A percentile compares a stretch with the other conserved stretches of the same genome.
phyloP scores from a whole-genome alignment of 2,797 vertebrate genomes.

The Mus minutoides region DNA sequence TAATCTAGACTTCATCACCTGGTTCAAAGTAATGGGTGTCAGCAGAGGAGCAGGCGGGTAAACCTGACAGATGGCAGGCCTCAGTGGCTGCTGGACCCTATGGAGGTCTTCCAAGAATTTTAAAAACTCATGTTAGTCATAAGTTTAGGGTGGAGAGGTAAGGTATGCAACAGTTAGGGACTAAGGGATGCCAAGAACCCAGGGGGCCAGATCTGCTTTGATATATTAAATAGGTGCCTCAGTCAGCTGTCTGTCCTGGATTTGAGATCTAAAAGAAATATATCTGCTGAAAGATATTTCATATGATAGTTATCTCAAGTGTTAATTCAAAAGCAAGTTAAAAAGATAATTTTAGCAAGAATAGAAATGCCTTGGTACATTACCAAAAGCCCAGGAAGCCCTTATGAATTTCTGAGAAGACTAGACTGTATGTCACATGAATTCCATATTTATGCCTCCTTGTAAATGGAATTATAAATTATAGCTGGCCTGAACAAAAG shows the following conservation, averaged over 20 bases:
- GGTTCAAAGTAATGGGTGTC: not conserved
- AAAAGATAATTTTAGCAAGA: not conserved
- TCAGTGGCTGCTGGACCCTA: not conserved
- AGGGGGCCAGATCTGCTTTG: not conserved
- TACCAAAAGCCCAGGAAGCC: not conserved
- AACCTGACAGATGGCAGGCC: not conserved
- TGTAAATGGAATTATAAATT: not conserved
- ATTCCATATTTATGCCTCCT: not conserved
- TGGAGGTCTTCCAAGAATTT: not conserved
- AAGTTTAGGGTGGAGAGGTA: not conserved
- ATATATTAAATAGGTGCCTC: not conserved
- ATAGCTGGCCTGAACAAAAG: not conserved
- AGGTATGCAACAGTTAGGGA: not conserved
- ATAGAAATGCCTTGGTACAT: not conserved
- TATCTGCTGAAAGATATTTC: not conserved
- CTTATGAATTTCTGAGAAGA: no score
- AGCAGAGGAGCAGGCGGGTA: not conserved
- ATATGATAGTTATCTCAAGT: not conserved
- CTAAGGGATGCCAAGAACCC: not conserved
- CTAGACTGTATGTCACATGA: not conserved
- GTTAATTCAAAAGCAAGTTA: not conserved
- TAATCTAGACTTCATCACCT: not conserved
- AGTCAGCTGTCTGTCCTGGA: not conserved
- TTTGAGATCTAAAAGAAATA: not conserved
- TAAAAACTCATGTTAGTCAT: not conserved